Conservation (phyloP, 2,888 invertebrate genomes). For the Hydropsyche betteni region DNA sequence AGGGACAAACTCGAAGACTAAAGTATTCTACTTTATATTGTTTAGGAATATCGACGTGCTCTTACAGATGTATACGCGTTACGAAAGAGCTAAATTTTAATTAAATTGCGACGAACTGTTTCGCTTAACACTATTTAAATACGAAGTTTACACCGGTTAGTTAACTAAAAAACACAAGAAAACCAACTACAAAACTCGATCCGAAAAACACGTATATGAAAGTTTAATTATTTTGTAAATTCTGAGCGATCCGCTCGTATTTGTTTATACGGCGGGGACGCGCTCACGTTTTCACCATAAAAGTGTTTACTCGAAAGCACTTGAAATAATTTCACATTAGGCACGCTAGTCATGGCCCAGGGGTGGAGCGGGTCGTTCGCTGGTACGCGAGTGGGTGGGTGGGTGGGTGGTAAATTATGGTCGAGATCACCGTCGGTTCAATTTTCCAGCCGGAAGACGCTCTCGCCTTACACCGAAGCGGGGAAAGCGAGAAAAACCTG, state of each 20-base stretch:
- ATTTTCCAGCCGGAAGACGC: slow-evolving; percentile 33
- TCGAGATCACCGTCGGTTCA: slow-evolving; percentile 43
- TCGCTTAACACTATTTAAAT: no score
- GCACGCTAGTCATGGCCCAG: slow-evolving; percentile 47
- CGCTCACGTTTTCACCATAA: slow-evolving; percentile 49
- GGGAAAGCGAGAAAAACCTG: not conserved
- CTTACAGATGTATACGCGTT: no score
- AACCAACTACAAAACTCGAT: not conserved
- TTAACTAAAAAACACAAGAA: slow-evolving; percentile 28
- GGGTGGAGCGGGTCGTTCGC: slow-evolving; percentile 15
- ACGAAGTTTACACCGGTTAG: slow-evolving; percentile 8
- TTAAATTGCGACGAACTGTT: no score
- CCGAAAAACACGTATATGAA: slow-evolving; percentile 9
- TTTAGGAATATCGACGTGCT: no score
- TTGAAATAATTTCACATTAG: slow-evolving; percentile 52
- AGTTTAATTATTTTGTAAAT: no score
- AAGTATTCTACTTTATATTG: no score
- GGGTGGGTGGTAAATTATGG: slow-evolving; percentile 44
- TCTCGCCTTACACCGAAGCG: slow-evolving; percentile 5
- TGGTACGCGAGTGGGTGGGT: slow-evolving; percentile 9
- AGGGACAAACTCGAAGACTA: no score
- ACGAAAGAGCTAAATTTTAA: no score
- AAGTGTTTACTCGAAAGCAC: slow-evolving; percentile 52
- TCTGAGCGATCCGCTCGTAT: slow-evolving; percentile 29
- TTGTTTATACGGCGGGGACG: slow-evolving; percentile 46